Percentiles rank a stretch among this genome's conserved stretches.
phyloP scores from a whole-genome alignment of 2,888 invertebrate species.

The Drosophila neoperkinsi region DNA sequence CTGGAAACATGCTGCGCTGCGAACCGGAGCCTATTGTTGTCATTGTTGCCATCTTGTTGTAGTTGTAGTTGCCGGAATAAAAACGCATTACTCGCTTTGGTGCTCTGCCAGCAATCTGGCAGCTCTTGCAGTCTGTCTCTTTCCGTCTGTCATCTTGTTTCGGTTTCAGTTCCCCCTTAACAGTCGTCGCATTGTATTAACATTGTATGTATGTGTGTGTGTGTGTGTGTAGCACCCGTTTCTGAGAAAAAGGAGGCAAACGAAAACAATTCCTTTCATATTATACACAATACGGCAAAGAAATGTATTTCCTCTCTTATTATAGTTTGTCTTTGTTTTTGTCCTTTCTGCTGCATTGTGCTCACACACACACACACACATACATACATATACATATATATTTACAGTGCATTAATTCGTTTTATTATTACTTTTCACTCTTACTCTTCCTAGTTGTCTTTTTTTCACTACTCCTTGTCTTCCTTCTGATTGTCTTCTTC shows the following conservation, averaged over 20 bases:
- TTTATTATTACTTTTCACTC: slow-evolving; percentile 61
- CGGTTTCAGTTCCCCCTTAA: slow-evolving; percentile 23
- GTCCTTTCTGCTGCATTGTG: slow-evolving; percentile 41
- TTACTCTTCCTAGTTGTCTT: slow-evolving; percentile 28
- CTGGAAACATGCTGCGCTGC: slow-evolving; percentile 18
- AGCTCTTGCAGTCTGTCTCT: slow-evolving; percentile 14
- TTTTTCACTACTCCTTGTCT: not conserved
- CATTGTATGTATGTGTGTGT: slow-evolving; percentile 31
- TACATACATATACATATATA: slow-evolving; percentile 9
- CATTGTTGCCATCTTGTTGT: slow-evolving; percentile 62
- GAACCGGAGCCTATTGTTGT: slow-evolving; percentile 60
- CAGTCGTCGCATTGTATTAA: slow-evolving; percentile 1
- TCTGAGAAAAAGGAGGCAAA: slow-evolving; percentile 56
- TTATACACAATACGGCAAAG: slow-evolving; percentile 15
- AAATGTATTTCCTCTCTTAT: slow-evolving; percentile 35
- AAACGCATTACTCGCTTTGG: slow-evolving; percentile 16
- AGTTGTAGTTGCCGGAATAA: slow-evolving; percentile 36
- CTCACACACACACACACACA: slow-evolving; percentile 8
- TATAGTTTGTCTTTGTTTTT: slow-evolving; percentile 45
- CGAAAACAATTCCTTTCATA: slow-evolving; percentile 58
- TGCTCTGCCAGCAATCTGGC: slow-evolving; percentile 18
- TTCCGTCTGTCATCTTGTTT: slow-evolving; percentile 34
- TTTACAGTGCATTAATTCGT: slow-evolving; percentile 60
- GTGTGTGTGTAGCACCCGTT: slow-evolving; percentile 38
- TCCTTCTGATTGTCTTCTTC: slow-evolving; percentile 23